These are phyloP conservation scores for Lasioglossum lativentre DNA, from an alignment of 2,888 invertebrate species.

Conservation along the genomic window DNA sequence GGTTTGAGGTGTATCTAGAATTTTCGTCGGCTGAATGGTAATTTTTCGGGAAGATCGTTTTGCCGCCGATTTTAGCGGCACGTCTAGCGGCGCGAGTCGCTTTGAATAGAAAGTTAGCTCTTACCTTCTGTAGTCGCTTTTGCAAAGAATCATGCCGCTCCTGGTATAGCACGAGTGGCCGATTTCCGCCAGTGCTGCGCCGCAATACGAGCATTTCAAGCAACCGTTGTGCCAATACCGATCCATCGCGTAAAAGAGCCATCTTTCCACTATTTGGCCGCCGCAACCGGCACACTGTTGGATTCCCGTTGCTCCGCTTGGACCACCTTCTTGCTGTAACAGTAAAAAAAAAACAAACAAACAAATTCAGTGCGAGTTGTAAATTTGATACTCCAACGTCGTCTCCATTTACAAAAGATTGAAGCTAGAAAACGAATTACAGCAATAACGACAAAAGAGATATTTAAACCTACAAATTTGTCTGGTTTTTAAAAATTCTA, in stretches of 20 bases:
- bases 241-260: slow-evolving; percentile 96
- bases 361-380: not conserved
- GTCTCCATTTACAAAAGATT: too few species aligned
- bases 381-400: not conserved
- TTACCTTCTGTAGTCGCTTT: slow-evolving; percentile 97
- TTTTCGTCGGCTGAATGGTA: not conserved
- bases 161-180: slow-evolving; percentile 96
- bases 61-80: not conserved
- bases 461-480: too few species aligned
- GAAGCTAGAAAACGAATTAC: too few species aligned
- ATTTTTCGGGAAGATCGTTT: not conserved
- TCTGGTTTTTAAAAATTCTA: not conserved
- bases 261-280: slow-evolving; percentile 96
- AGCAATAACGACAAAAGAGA: too few species aligned
- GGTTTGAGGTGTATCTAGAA: not conserved
- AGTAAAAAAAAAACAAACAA: slow-evolving; percentile 34
- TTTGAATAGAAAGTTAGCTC: slow-evolving; percentile 70
- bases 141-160: slow-evolving; percentile 97
- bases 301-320: slow-evolving; percentile 84
- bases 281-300: slow-evolving; percentile 96
- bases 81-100: not conserved
- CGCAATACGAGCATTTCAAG: slow-evolving; percentile 97
- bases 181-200: slow-evolving; percentile 95
- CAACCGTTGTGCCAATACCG: slow-evolving; percentile 98
- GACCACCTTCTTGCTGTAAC: slow-evolving; percentile 83